These are phyloP conservation scores for Crematogaster levior DNA, from an alignment of 2,888 invertebrate genomes.

Conservation along the genomic window DNA sequence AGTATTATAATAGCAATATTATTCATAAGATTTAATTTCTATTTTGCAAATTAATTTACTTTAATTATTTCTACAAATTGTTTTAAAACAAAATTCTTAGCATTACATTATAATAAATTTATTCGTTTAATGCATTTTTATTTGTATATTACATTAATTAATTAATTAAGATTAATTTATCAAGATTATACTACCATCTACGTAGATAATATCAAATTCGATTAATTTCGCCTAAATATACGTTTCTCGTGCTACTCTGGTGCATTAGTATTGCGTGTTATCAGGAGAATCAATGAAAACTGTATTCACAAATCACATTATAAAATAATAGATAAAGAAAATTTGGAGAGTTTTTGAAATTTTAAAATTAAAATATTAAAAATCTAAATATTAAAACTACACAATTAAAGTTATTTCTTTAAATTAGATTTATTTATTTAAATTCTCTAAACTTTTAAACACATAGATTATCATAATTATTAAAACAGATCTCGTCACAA, in stretches of 20 bases:
- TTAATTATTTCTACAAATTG: neutral
- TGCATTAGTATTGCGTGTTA: neutral
- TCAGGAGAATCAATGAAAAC: neutral
- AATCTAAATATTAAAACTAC: neutral
- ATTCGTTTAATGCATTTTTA: neutral
- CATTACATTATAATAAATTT: neutral
- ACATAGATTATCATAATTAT: too few species aligned
- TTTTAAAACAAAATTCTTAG: neutral
- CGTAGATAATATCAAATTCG: conserved; percentile 1
- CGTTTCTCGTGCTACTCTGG: neutral
- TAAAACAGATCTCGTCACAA: too few species aligned
- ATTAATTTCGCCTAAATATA: conserved; percentile 1
- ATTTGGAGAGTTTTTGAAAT: neutral
- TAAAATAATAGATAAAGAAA: neutral
- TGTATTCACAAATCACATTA: neutral
- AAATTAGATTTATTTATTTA: too few species aligned
- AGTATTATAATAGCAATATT: neutral
- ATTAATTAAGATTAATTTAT: neutral
- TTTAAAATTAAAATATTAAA: neutral
- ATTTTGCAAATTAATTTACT: neutral
- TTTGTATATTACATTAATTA: neutral
- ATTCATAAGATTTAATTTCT: neutral
- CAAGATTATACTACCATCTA: neutral
- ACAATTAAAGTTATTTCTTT: neutral
- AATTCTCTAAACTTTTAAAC: too few species aligned